phyloP scores from a whole-genome alignment of 64 coral and sea anemone species.

The Montipora sp. region DNA sequence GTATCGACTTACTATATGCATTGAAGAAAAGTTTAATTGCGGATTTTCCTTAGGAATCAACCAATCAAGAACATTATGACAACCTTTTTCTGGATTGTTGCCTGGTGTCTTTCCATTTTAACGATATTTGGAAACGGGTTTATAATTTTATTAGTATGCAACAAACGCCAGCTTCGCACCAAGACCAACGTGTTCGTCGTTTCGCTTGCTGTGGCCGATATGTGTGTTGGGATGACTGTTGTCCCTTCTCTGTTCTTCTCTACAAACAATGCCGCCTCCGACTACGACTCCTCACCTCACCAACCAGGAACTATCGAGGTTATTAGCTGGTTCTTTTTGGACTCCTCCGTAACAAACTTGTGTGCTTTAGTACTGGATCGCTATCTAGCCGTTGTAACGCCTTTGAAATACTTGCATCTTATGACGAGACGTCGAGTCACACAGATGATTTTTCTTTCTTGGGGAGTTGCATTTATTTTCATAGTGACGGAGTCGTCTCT shows the following conservation, averaged over 20 bases:
- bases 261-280: not conserved
- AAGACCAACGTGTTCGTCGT: not conserved
- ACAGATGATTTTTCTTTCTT: not conserved
- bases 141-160: not conserved
- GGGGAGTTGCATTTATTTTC: not conserved
- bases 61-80: not conserved
- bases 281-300: not conserved
- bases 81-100: not conserved
- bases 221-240: not conserved
- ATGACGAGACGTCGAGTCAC: not conserved
- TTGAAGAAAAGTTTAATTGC: too few species aligned
- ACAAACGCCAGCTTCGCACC: not conserved
- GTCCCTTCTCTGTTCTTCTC: not conserved
- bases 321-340: not conserved
- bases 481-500: too few species aligned
- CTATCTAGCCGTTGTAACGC: constrained; percentile 35
- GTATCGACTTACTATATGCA: too few species aligned
- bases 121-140: not conserved
- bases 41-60: too few species aligned
- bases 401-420: constrained; percentile 13
- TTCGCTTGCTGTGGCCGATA: not conserved
- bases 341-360: constrained; percentile 24
- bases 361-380: constrained; percentile 37
- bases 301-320: not conserved
- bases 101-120: not conserved